Evolutionary conservation across 2,113 vertebrate species (phyloP).

Genomic region (Thunnus maccoyii): DNA sequence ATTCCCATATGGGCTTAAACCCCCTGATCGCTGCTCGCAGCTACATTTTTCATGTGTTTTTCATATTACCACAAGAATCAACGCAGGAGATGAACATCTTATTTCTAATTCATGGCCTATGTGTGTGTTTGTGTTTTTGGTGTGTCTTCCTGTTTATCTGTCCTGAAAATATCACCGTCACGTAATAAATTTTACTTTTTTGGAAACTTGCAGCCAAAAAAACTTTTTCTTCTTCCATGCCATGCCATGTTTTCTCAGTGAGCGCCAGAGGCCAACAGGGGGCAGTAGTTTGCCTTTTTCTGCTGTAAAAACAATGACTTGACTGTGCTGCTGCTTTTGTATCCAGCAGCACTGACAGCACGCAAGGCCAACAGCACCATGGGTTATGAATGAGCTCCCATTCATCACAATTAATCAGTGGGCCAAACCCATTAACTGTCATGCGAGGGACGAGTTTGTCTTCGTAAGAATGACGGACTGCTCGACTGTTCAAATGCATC

Average conservation of each 20-base stretch:
- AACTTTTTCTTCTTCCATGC: not conserved
- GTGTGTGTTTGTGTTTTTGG: constrained; percentile 34
- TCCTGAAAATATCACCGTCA: constrained; percentile 22
- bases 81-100: constrained; percentile 57
- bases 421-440: constrained; percentile 75
- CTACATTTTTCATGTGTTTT: constrained; percentile 76
- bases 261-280: constrained; percentile 68
- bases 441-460: constrained; percentile 56
- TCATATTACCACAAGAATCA: constrained; percentile 62
- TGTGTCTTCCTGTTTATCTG: constrained; percentile 41
- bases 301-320: constrained; percentile 13
- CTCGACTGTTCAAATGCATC: constrained; percentile 39
- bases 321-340: constrained; percentile 16
- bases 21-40: constrained; percentile 74
- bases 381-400: constrained; percentile 69
- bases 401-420: constrained; percentile 77
- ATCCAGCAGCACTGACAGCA: constrained; percentile 59
- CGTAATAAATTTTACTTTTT: constrained; percentile 25
- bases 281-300: constrained; percentile 76
- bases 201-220: constrained; percentile 4
- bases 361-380: constrained; percentile 57
- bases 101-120: constrained; percentile 44
- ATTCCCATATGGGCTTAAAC: constrained; percentile 78
- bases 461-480: constrained; percentile 66
- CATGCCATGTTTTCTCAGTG: not conserved